Conservation (phyloP, 53 echinoderm and acorn worm genomes). For the Paracentrotus lividus region DNA sequence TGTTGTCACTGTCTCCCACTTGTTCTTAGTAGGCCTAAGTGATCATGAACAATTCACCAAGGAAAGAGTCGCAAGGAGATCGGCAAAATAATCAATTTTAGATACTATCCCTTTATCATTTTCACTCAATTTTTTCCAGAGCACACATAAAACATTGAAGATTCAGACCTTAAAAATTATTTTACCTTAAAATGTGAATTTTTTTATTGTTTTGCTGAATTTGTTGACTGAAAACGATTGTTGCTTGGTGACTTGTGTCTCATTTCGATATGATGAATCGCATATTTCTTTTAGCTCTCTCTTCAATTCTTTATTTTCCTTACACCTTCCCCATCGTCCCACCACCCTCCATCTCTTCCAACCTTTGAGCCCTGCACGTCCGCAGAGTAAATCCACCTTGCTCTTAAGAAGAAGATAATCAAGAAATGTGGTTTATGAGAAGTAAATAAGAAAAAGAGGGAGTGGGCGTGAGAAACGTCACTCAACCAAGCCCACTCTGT, state of each 20-base stretch:
- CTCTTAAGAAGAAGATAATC: background rate
- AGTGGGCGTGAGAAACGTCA: slow-evolving; percentile 26
- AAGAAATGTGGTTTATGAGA: background rate
- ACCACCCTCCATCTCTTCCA: background rate
- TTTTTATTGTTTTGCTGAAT: background rate
- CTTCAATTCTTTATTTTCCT: background rate
- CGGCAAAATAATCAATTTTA: too few species aligned
- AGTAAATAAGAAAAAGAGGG: slow-evolving; percentile 4
- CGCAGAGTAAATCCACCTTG: background rate
- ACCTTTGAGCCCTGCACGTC: background rate
- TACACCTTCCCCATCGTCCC: background rate
- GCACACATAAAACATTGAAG: too few species aligned
- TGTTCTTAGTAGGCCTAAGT: too few species aligned
- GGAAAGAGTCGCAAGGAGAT: too few species aligned
- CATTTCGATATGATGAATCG: too few species aligned
- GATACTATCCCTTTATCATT: background rate
- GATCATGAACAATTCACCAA: too few species aligned
- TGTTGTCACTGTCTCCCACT: background rate
- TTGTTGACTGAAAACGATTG: too few species aligned
- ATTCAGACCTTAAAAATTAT: too few species aligned
- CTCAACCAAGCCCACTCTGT: background rate
- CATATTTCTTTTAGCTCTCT: background rate
- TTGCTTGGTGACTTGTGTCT: too few species aligned
- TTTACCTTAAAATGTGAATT: background rate
- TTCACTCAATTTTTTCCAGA: too few species aligned